Evolutionary conservation across 2,797 vertebrate genomes (phyloP).

Genomic region (Periophthalmus magnuspinnatus): DNA sequence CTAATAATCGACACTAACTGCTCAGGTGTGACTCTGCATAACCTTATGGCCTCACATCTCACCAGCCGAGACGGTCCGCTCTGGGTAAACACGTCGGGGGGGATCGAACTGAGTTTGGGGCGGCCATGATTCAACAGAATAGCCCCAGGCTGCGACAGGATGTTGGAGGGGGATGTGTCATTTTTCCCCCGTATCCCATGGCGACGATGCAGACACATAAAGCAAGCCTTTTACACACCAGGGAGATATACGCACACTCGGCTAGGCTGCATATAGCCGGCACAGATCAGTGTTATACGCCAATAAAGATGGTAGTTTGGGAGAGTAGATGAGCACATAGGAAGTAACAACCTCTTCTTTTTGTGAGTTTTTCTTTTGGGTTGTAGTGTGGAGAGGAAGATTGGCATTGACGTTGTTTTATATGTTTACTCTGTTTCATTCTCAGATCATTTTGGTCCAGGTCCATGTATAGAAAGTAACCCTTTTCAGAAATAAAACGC

Average conservation of each 20-base stretch:
- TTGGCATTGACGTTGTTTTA: neutral
- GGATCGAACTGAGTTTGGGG: conserved; percentile 63
- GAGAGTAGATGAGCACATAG: conserved; percentile 70
- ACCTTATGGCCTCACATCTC: conserved; percentile 23
- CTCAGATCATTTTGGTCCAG: too few species aligned
- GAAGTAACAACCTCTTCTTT: conserved; percentile 50
- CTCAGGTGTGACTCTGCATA: conserved; percentile 50
- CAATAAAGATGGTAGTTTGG: conserved; percentile 66
- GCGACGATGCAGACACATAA: conserved; percentile 71
- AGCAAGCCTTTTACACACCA: conserved; percentile 73
- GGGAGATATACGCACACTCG: conserved; percentile 45
- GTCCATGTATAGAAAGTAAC: too few species aligned
- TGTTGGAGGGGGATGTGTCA: conserved; percentile 70
- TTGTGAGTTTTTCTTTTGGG: neutral
- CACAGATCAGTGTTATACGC: conserved; percentile 58
- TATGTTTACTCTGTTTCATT: neutral
- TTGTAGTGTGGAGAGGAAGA: neutral
- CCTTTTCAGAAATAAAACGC: too few species aligned
- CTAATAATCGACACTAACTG: conserved; percentile 65
- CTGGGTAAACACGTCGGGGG: conserved; percentile 63
- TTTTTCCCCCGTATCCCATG: conserved; percentile 67
- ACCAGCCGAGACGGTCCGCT: conserved; percentile 26
- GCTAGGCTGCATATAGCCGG: conserved; percentile 36
- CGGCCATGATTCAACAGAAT: conserved; percentile 70
- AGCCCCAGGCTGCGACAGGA: conserved; percentile 71